Conservation (phyloP, 2,113 vertebrate species). For the Columba janthina region DNA sequence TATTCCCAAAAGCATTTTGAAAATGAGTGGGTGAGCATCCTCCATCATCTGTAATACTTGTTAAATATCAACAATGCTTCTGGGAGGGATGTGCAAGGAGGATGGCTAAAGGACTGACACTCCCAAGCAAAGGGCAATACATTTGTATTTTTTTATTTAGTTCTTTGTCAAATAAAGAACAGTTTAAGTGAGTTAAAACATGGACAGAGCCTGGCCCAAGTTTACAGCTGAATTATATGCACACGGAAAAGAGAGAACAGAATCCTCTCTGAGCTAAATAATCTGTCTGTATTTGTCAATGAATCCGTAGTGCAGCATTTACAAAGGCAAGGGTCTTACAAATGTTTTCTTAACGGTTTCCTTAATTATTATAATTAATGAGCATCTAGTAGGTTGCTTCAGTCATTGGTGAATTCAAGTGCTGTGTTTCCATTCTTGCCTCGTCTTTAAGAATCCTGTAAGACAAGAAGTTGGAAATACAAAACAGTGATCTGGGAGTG, state of each 20-base stretch:
- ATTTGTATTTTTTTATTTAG: neutral
- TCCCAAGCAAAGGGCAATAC: neutral
- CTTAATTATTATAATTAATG: constrained; percentile 15
- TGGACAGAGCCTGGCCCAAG: neutral
- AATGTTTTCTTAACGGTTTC: neutral
- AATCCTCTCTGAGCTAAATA: neutral
- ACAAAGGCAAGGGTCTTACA: constrained; percentile 3
- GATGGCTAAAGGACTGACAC: neutral
- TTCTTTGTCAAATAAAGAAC: neutral
- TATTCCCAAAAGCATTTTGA: constrained; percentile 11
- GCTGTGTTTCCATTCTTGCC: neutral
- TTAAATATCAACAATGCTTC: neutral
- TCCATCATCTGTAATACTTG: neutral
- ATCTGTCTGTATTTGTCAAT: neutral
- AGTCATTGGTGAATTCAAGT: neutral
- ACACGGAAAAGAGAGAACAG: neutral
- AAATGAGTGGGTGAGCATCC: neutral
- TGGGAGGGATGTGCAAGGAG: neutral
- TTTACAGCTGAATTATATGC: neutral
- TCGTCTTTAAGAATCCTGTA: neutral
- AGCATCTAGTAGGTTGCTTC: neutral
- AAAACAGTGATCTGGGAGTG: neutral
- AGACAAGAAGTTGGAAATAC: neutral
- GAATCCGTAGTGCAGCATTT: neutral
- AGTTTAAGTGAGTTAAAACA: neutral